Evolutionary conservation across 1,140 invertebrate species (phyloP).

Genomic region (Doryteuthis pealeii): DNA sequence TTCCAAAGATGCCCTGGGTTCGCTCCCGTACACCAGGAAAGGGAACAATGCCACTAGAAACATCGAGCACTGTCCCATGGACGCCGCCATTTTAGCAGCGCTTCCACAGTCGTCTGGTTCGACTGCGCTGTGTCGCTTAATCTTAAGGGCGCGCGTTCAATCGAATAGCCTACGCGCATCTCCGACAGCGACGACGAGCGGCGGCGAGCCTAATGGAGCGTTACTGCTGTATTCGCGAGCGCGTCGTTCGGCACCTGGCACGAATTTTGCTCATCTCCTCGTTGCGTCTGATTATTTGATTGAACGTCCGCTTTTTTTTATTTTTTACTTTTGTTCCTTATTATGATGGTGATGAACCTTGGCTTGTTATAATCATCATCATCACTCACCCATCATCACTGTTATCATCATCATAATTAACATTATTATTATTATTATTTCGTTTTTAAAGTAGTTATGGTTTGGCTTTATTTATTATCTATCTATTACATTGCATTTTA

Average conservation of each 20-base stretch:
- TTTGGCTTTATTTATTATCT: too few species aligned
- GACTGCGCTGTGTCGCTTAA: constrained; percentile 1
- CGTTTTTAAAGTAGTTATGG: too few species aligned
- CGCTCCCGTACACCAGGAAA: constrained; percentile 2
- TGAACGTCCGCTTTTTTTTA: too few species aligned
- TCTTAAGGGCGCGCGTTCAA: constrained; percentile 17
- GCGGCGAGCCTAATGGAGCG: not conserved
- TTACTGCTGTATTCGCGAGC: not conserved
- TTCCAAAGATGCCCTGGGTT: not conserved
- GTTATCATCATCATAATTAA: too few species aligned
- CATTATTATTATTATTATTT: too few species aligned
- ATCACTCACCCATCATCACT: too few species aligned
- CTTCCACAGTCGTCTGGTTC: constrained; percentile 18
- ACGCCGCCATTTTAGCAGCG: constrained; percentile 18
- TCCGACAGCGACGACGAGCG: too few species aligned
- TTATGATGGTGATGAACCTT: too few species aligned
- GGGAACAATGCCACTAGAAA: constrained; percentile 16
- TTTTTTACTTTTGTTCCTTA: too few species aligned
- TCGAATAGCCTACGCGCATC: constrained; percentile 29
- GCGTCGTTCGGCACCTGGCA: not conserved
- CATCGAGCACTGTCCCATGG: constrained; percentile 17
- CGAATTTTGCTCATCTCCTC: not conserved
- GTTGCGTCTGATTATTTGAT: not conserved
- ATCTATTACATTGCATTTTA: too few species aligned
- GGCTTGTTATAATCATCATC: too few species aligned